A percentile compares a stretch with the other conserved stretches of the same genome.
These are phyloP conservation scores for Nycticebus coucang DNA, from an alignment of 2,113 vertebrate genomes.

Conservation along the genomic window DNA sequence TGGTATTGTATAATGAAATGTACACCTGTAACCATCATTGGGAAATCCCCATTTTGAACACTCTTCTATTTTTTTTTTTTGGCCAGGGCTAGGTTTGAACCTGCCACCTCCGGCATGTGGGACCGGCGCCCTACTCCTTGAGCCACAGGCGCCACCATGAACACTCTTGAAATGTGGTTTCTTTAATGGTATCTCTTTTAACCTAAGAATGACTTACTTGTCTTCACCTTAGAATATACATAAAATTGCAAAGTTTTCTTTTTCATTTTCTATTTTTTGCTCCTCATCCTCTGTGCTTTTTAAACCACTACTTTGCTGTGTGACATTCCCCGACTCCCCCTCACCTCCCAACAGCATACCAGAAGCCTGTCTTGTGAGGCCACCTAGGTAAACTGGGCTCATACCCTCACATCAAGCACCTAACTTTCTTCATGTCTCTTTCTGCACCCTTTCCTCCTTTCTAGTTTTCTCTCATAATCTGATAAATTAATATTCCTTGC, in stretches of 20 bases:
- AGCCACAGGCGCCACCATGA: no score
- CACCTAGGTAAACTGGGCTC: not conserved
- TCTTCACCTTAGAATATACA: not conserved
- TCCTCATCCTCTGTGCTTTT: not conserved
- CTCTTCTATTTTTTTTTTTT: no score
- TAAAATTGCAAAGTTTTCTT: not conserved
- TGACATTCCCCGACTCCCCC: not conserved
- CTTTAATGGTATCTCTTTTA: not conserved
- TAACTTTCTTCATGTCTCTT: not conserved
- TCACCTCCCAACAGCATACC: not conserved
- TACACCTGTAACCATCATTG: not conserved
- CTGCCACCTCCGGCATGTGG: no score
- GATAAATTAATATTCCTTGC: constrained; percentile 24
- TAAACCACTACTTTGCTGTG: not conserved
- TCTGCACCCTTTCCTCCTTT: not conserved
- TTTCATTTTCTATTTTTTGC: not conserved
- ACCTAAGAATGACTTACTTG: not conserved
- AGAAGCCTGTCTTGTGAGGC: not conserved
- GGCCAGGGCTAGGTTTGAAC: no score
- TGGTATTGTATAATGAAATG: not conserved
- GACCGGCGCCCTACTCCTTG: no score
- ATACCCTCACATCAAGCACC: not conserved
- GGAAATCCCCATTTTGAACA: not conserved
- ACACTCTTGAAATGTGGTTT: not conserved
- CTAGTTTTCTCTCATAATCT: not conserved